Conservation (phyloP, 2,113 vertebrate genomes). For the Candoia aspera region DNA sequence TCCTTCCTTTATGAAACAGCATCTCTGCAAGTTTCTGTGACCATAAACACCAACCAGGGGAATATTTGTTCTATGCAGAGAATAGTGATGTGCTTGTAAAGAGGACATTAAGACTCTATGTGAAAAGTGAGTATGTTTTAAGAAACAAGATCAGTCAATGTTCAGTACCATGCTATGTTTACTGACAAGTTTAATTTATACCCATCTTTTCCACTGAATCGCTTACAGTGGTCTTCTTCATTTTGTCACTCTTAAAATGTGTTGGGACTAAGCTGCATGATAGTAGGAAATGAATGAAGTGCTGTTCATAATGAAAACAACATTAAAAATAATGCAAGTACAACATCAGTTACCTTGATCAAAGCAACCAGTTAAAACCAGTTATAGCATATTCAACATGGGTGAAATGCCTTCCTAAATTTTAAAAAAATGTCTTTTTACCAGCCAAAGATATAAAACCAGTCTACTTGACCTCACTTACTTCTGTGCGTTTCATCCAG, state of each 20-base stretch:
- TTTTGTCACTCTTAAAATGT: not conserved
- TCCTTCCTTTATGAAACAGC: constrained; percentile 72
- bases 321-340: not conserved
- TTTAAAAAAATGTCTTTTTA: not conserved
- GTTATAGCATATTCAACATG: not conserved
- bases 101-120: constrained; percentile 78
- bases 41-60: constrained; percentile 76
- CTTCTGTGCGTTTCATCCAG: not conserved
- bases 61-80: constrained; percentile 83
- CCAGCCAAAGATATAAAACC: not conserved
- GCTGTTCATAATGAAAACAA: not conserved
- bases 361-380: not conserved
- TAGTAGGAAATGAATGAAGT: not conserved
- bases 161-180: not conserved
- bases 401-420: not conserved
- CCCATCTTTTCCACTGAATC: not conserved
- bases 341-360: not conserved
- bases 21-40: constrained; percentile 76
- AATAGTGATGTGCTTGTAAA: constrained; percentile 73
- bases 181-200: not conserved
- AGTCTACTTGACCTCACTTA: not conserved
- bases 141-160: not conserved
- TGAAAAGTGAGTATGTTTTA: constrained; percentile 81
- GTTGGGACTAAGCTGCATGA: not conserved
- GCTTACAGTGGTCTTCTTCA: not conserved